A percentile compares a stretch with the other conserved stretches of the same genome.
phyloP scores from a whole-genome alignment of 2,888 invertebrate genomes.

The Schrankia costaestrigalis region DNA sequence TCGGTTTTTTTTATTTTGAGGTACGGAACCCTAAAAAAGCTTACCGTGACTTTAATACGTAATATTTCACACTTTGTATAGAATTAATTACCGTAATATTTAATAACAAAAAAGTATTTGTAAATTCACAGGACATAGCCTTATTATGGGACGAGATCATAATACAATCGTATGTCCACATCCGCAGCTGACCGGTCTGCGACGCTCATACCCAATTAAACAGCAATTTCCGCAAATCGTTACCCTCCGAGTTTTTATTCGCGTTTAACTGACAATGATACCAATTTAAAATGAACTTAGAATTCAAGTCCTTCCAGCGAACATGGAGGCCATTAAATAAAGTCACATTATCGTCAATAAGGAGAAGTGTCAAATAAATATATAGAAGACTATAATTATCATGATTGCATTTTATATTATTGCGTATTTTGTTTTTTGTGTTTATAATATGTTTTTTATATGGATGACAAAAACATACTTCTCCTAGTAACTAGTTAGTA shows the following conservation, averaged over 20 bases:
- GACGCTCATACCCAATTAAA: slow-evolving; percentile 43
- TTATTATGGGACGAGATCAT: slow-evolving; percentile 11
- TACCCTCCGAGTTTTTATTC: neutral
- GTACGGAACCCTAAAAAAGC: no score
- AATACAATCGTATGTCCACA: slow-evolving; percentile 17
- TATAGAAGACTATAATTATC: slow-evolving; percentile 38
- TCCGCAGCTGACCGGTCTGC: slow-evolving; percentile 22
- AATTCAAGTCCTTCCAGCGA: neutral
- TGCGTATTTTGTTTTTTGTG: no score
- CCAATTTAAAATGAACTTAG: slow-evolving; percentile 7
- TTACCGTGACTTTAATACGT: no score
- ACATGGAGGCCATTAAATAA: slow-evolving; percentile 9
- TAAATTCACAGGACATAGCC: no score
- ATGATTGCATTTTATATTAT: no score
- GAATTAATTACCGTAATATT: no score
- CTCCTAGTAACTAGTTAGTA: no score
- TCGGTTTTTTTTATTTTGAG: no score
- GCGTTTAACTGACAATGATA: neutral
- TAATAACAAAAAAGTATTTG: no score
- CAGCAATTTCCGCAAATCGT: slow-evolving; percentile 45
- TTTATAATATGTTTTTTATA: slow-evolving; percentile 12
- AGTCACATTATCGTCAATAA: slow-evolving; percentile 16
- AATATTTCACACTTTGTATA: no score
- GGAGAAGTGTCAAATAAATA: slow-evolving; percentile 35
- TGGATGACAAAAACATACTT: no score